These are phyloP conservation scores for Cyprinodon brontotheroides DNA, from an alignment of 2,113 vertebrate species.

Conservation along the genomic window DNA sequence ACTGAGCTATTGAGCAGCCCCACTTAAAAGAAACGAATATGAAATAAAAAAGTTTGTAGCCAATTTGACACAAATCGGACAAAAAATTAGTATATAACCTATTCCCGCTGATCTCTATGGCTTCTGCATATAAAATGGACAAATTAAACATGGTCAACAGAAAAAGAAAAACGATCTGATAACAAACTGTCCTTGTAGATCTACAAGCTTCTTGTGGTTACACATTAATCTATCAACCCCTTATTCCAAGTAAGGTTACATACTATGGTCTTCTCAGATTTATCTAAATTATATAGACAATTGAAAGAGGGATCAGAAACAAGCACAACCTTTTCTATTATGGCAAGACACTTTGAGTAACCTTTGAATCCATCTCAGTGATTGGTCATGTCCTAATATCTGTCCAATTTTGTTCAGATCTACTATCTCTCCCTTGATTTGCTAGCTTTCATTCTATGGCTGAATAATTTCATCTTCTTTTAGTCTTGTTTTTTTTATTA, in stretches of 20 bases:
- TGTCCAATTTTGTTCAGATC: constrained; percentile 67
- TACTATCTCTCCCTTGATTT: constrained; percentile 55
- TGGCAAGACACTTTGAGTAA: constrained; percentile 65
- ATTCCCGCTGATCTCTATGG: too few relatives aligned
- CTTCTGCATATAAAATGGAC: constrained; percentile 29
- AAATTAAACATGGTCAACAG: constrained; percentile 35
- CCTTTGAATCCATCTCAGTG: constrained; percentile 76
- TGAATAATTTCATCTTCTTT: constrained; percentile 5
- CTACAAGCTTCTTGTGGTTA: constrained; percentile 78
- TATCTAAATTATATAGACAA: constrained; percentile 44
- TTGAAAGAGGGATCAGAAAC: constrained; percentile 49
- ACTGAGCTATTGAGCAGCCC: too few relatives aligned
- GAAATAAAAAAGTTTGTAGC: too few relatives aligned
- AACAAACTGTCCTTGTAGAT: constrained; percentile 52
- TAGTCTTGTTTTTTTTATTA: neutral
- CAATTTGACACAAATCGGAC: too few relatives aligned
- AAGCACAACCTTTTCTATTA: constrained; percentile 73
- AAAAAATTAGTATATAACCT: too few relatives aligned
- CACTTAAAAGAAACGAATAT: too few relatives aligned
- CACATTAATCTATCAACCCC: constrained; percentile 81
- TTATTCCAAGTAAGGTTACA: constrained; percentile 79
- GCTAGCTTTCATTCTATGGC: constrained; percentile 65
- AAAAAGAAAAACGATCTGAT: constrained; percentile 62
- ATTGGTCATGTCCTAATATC: constrained; percentile 71
- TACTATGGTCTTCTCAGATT: constrained; percentile 73